A percentile compares a stretch with the other conserved stretches of the same genome.
Evolutionary conservation across 2,888 invertebrate species (phyloP).

Genomic region (Dusona sp.): DNA sequence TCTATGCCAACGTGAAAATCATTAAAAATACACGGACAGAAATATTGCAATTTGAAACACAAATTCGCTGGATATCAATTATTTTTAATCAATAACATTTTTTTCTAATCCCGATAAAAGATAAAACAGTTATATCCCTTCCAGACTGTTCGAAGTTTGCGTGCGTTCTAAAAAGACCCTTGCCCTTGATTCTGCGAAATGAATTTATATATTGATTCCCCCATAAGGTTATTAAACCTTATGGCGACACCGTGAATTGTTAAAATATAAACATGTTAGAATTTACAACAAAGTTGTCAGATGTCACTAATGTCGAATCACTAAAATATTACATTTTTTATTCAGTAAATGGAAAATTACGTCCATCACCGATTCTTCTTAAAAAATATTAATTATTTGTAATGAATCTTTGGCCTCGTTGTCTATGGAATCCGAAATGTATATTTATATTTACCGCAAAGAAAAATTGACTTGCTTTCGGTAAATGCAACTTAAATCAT

Average conservation of each 20-base stretch:
- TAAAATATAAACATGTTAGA: not conserved
- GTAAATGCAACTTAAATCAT: too few relatives aligned
- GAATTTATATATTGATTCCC: not conserved
- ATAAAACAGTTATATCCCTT: not conserved
- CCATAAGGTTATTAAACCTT: not conserved
- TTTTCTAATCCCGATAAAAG: not conserved
- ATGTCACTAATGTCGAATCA: not conserved
- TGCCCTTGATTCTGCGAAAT: slow-evolving; percentile 8
- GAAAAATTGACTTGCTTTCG: too few relatives aligned
- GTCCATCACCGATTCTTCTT: not conserved
- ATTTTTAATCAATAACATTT: not conserved
- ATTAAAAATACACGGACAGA: slow-evolving; percentile 1
- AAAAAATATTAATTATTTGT: too few relatives aligned
- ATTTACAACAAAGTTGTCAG: not conserved
- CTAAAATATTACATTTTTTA: not conserved
- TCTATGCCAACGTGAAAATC: not conserved
- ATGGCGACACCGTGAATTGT: not conserved
- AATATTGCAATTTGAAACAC: not conserved
- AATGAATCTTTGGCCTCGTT: too few relatives aligned
- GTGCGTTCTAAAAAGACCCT: not conserved
- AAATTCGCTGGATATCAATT: not conserved
- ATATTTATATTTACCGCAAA: too few relatives aligned
- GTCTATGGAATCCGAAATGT: too few relatives aligned
- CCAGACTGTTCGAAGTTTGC: not conserved
- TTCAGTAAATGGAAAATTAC: not conserved